phyloP scores from a whole-genome alignment of 2,888 invertebrate genomes.

The Imbricaverruca yamaguchii region DNA sequence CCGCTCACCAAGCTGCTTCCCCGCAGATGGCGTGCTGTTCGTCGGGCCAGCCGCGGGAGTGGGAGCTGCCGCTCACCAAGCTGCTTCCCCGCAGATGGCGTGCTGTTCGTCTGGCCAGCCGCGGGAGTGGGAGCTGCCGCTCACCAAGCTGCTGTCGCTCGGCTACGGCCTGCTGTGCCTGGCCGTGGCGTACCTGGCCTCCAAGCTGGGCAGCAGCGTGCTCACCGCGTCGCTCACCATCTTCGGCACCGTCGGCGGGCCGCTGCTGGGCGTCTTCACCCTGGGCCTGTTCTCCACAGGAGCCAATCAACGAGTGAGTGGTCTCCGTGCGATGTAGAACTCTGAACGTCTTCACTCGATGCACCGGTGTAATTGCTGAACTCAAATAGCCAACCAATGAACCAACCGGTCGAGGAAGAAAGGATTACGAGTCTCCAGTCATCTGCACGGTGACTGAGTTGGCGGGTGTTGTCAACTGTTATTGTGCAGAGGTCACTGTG shows the following conservation, averaged over 20 bases:
- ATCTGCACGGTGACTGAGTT: too few relatives aligned
- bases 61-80: slow-evolving; percentile 35
- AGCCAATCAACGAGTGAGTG: slow-evolving; percentile 51
- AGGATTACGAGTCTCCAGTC: too few relatives aligned
- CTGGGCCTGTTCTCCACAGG: slow-evolving; percentile 72
- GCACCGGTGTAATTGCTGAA: too few relatives aligned
- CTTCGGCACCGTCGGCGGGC: slow-evolving; percentile 77
- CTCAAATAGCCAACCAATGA: too few relatives aligned
- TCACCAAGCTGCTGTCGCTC: slow-evolving; percentile 53
- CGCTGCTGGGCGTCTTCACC: slow-evolving; percentile 74
- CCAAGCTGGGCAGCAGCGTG: slow-evolving; percentile 67
- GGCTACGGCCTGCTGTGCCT: slow-evolving; percentile 67
- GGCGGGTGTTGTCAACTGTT: too few relatives aligned
- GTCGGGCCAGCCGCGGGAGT: slow-evolving; percentile 28
- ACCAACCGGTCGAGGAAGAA: too few relatives aligned
- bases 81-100: neutral
- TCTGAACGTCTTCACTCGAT: too few relatives aligned
- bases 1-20: slow-evolving; percentile 34
- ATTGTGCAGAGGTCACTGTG: too few relatives aligned
- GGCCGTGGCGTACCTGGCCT: slow-evolving; percentile 71
- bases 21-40: neutral
- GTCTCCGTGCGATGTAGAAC: too few relatives aligned
- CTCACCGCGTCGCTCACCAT: slow-evolving; percentile 78
- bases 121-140: slow-evolving; percentile 28
- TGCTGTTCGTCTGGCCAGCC: slow-evolving; percentile 25